Conservation (phyloP, 1,140 invertebrate genomes). For the Drosophila tani region DNA sequence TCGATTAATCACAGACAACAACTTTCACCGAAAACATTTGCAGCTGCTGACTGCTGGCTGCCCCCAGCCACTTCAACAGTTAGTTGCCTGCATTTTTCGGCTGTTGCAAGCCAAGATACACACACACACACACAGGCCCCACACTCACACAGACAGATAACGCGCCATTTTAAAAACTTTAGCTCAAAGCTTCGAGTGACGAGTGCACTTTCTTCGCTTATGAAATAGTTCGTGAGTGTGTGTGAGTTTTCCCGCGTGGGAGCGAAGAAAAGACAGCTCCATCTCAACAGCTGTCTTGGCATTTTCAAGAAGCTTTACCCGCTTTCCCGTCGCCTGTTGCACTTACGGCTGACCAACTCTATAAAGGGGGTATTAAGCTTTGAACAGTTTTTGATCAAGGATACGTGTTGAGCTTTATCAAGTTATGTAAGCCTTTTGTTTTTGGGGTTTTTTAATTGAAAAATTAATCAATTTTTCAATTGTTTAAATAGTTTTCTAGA, state of each 20-base stretch:
- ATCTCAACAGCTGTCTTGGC: slow-evolving; percentile 36
- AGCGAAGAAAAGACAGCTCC: slow-evolving; percentile 34
- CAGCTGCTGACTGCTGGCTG: slow-evolving; percentile 50
- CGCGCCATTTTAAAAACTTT: slow-evolving; percentile 78
- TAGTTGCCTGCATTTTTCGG: slow-evolving; percentile 37
- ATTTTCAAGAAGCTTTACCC: slow-evolving; percentile 21
- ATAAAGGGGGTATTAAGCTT: background rate
- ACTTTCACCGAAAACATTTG: slow-evolving; percentile 48
- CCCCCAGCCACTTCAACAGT: slow-evolving; percentile 41
- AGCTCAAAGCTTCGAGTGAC: slow-evolving; percentile 61
- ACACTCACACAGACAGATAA: slow-evolving; percentile 5
- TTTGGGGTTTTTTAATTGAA: background rate
- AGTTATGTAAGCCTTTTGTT: background rate
- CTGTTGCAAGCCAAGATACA: slow-evolving; percentile 37
- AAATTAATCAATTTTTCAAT: too few species aligned
- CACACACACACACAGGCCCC: slow-evolving; percentile 6
- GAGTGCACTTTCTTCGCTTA: slow-evolving; percentile 33
- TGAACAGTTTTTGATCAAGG: background rate
- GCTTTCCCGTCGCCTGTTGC: slow-evolving; percentile 31
- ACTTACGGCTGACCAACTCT: background rate
- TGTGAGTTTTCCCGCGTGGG: slow-evolving; percentile 10
- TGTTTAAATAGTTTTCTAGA: too few species aligned
- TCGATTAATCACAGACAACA: slow-evolving; percentile 31
- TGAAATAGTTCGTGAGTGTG: background rate
- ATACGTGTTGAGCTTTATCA: background rate